phyloP scores from a whole-genome alignment of 2,888 invertebrate genomes.

The Ametastegia equiseti region DNA sequence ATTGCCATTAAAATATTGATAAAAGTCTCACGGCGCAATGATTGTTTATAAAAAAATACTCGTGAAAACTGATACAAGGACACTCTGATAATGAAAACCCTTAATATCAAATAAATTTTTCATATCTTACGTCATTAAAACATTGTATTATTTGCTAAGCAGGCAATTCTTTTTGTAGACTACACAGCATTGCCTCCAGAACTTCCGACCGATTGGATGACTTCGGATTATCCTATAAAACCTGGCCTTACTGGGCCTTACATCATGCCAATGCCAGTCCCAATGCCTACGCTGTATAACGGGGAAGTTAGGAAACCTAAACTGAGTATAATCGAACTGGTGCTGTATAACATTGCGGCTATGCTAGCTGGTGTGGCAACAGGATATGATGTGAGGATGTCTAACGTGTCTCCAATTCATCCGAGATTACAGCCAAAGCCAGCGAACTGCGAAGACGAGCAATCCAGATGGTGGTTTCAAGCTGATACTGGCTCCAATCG shows the following conservation, averaged over 20 bases:
- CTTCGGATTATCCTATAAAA: constrained; percentile 68
- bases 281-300: constrained; percentile 89
- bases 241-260: constrained; percentile 71
- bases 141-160: constrained; percentile 5
- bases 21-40: background rate
- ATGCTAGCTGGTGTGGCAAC: constrained; percentile 93
- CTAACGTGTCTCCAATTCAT: constrained; percentile 90
- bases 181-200: constrained; percentile 69
- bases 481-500: constrained; percentile 69
- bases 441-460: constrained; percentile 63
- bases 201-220: constrained; percentile 68
- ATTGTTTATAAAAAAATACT: background rate
- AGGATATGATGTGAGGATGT: constrained; percentile 94
- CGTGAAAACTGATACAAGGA: background rate
- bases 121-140: constrained; percentile 49
- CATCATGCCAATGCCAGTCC: constrained; percentile 79
- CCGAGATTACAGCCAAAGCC: constrained; percentile 84
- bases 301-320: constrained; percentile 85
- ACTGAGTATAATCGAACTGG: constrained; percentile 85
- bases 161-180: constrained; percentile 66
- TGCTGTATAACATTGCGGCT: constrained; percentile 94
- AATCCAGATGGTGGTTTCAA: constrained; percentile 71
- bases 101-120: constrained; percentile 9
- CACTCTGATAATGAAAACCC: background rate
- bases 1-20: background rate